Evolutionary conservation across 2,797 vertebrate species (phyloP), one percentile per base, ranked within the genome.

Genomic region (Denticeps clupeoides): DNA sequence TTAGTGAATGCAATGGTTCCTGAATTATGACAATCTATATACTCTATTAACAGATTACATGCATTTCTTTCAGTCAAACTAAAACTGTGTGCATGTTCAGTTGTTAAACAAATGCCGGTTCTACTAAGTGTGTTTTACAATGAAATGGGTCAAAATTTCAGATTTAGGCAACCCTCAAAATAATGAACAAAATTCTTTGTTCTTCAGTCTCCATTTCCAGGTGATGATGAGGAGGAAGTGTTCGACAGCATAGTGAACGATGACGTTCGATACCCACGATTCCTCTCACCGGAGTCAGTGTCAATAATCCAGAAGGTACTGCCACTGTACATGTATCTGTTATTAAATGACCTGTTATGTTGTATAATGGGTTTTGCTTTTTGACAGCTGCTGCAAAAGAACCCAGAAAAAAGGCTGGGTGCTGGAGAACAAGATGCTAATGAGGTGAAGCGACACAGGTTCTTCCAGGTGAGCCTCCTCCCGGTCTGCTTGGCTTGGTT

Each of bases 201-300:
- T 48, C 63, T 62, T 41, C 66, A 93, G 90, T 90, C 87, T 49
- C 93, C 93, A 0, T 98, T 98, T 68, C 93, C 92, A 1, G 93
- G 93, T 16, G 93, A 97, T 12, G 89, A 93, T 0, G 93, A 97
- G 55, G 93, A 97, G 33, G 93, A 97, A 59, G 89, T 98, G 66
- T 98, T 98, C 38, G 93, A 97, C 70, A 93, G 89, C 64, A 98
- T 98, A 7, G 89, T 96, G 44, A 96, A 90, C 0, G 83, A 87
- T 22, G 90, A 94, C 0, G 89, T 87, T 25, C 78, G 69, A 1
- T 91, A 80, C 65, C 93, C 93, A 1, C 82, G 68, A 25, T 91
- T 87, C 69, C 86, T 98, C 4, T 89, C 91, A 0, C 63, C 65
- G 0, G 80, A 86, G 33, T 74, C 87, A 0, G 79, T 87, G 7